phyloP scores from a whole-genome alignment of 2,797 vertebrate species.

The Erithacus rubecula region DNA sequence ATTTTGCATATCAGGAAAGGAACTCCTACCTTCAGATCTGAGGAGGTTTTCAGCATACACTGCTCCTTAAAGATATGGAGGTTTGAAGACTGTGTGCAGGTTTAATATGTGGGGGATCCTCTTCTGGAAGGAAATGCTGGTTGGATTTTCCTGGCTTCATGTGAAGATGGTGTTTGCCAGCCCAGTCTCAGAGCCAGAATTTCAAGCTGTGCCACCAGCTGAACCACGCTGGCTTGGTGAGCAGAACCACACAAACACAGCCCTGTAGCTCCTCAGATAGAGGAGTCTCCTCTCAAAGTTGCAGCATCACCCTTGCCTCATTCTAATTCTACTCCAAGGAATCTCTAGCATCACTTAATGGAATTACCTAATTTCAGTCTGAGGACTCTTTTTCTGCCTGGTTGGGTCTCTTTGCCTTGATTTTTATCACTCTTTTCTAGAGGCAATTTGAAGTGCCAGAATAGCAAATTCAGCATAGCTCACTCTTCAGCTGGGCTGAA shows the following conservation, averaged over 20 bases:
- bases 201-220: not conserved
- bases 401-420: not conserved
- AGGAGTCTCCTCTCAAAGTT: not conserved
- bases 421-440: not conserved
- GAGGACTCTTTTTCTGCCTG: not conserved
- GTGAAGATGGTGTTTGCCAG: not conserved
- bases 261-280: not conserved
- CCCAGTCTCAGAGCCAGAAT: accelerated
- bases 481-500: not conserved
- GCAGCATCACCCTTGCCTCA: accelerated
- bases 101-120: not conserved
- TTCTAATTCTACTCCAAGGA: not conserved
- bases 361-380: not conserved
- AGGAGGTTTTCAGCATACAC: not conserved
- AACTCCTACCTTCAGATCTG: not conserved
- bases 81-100: accelerated
- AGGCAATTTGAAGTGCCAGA: not conserved
- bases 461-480: not conserved
- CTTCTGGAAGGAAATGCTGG: not conserved
- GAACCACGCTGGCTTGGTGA: accelerated
- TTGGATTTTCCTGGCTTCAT: not conserved
- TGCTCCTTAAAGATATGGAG: not conserved
- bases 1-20: not conserved
- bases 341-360: not conserved
- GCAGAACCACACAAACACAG: not conserved